Evolutionary conservation across 2,888 invertebrate genomes (phyloP).

Genomic region (Phragmatobia fuliginosa): DNA sequence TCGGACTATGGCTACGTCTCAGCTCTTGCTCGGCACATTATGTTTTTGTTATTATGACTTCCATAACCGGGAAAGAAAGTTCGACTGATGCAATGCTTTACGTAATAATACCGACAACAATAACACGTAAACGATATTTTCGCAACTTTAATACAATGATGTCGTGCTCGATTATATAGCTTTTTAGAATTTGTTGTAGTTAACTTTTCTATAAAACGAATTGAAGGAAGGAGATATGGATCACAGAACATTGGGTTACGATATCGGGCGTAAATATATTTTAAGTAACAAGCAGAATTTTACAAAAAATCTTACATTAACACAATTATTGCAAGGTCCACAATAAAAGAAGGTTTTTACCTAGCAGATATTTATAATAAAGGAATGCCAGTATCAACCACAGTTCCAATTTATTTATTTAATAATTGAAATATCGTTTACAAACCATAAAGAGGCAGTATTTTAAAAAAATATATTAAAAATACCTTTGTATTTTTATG

Average conservation of each 20-base stretch:
- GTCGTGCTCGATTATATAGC: conserved; percentile 32
- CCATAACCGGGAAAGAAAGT: conserved; percentile 67
- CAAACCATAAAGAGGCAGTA: no score
- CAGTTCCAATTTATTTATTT: no score
- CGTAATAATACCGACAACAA: conserved; percentile 53
- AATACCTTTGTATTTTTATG: no score
- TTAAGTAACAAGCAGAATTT: neutral
- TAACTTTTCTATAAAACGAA: neutral
- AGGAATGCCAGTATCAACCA: neutral
- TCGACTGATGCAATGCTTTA: conserved; percentile 63
- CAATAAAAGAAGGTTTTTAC: neutral
- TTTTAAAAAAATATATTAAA: neutral
- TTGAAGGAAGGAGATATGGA: neutral
- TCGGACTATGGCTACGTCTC: neutral
- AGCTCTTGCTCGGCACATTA: conserved; percentile 13
- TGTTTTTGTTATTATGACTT: conserved; percentile 63
- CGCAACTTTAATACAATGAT: conserved; percentile 45
- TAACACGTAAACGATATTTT: conserved; percentile 45
- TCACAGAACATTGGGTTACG: neutral
- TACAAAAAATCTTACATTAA: neutral
- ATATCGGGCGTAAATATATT: neutral
- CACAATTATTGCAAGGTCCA: neutral
- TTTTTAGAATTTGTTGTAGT: conserved; percentile 2
- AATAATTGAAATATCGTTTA: no score
- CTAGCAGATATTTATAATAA: neutral